Base-by-base conservation (phyloP, 1,140 invertebrate species). In the Neuroterus valhalla region DNA sequence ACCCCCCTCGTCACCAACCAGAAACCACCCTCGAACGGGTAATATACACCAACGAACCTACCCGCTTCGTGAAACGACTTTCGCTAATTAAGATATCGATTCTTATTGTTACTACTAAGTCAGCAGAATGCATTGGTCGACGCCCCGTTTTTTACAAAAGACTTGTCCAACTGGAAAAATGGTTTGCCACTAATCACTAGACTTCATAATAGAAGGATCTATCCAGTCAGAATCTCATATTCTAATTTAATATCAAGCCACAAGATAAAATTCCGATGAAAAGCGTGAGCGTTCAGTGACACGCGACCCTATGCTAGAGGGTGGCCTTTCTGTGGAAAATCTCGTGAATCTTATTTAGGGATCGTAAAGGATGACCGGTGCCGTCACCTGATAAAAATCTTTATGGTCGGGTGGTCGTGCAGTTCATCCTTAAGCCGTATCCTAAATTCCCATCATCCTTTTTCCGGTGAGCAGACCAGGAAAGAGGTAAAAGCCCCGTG, bases 81-180 rank as follows among this genome's bases (percentile, higher is more conserved):
- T 79, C 78, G 75, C 88, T 90, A 90, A 90, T 90, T 90, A 90
- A 89, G 88, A 89, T 90, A 90, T 90, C 84, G 89, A 89, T 89
- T 89, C 85, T 88, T 87, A 89, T 89, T 89, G 86, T 89, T 81
- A 66, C 62, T 70, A 52, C 68, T 81, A 81, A 84, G 84, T 83
- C 82, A 79, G 81, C 76, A 82, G 84, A 82, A 84, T 79, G 84
- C 26, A 10, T 1, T 10, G 31, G 31, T 31, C 0, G 31, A 38
- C 10, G 31, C 6, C 31, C 31, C 31, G 10, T 38, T 38, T 38
- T 38, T 38, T 38, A 10, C 31, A 38, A 10, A 38, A 38, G 31
- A 38, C 31, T 38, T 38, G 10, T 38, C 31, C 8, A 38, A 38
- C 4, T 0, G 10, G 31, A 38, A 1, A 38, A 38, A 38, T 38